Evolutionary conservation across 2,113 vertebrate species (phyloP).

Genomic region (Menura novaehollandiae): DNA sequence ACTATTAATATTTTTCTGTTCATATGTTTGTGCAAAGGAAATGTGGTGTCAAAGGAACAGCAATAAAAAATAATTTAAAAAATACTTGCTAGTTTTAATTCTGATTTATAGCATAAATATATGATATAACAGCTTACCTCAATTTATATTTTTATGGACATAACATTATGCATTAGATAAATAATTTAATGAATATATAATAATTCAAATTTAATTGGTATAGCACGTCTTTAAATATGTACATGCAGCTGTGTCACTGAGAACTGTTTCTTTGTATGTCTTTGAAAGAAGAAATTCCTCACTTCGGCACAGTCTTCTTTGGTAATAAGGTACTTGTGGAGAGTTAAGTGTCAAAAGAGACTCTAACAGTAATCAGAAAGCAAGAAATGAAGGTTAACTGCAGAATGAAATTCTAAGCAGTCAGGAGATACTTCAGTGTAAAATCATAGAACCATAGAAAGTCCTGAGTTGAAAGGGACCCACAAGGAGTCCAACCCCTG

Average conservation of each 20-base stretch:
- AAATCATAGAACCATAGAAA: neutral
- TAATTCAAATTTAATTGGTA: neutral
- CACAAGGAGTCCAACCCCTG: neutral
- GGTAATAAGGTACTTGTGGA: neutral
- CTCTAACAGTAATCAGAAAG: neutral
- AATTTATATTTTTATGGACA: neutral
- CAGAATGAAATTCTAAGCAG: neutral
- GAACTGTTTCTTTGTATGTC: neutral
- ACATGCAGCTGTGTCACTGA: neutral
- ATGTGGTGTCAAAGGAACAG: neutral
- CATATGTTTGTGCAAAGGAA: neutral
- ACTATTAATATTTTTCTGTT: neutral
- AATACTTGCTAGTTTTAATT: neutral
- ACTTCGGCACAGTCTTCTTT: neutral
- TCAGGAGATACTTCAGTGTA: neutral
- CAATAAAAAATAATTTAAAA: neutral
- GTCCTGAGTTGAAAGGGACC: neutral
- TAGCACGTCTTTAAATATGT: neutral
- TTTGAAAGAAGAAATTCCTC: neutral
- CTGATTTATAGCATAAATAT: neutral
- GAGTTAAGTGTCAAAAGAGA: neutral
- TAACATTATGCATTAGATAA: neutral
- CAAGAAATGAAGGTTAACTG: neutral
- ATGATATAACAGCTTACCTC: neutral
- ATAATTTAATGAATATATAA: neutral